phyloP scores from a whole-genome alignment of 2,888 invertebrate genomes.

The Agonopterix subpropinquella region DNA sequence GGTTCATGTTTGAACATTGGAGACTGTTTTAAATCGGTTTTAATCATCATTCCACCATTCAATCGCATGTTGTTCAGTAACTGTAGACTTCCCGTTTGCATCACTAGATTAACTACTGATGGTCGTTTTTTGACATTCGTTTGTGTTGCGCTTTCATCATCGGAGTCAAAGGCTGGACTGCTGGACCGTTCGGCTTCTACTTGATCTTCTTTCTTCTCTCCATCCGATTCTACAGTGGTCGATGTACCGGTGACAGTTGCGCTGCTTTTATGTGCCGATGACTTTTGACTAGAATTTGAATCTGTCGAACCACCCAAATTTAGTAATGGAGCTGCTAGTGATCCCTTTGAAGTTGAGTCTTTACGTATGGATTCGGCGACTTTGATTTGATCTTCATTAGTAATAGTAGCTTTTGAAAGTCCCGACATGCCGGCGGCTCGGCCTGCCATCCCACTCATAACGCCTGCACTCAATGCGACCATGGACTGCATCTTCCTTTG shows the following conservation, averaged over 20 bases:
- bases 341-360: slow-evolving; percentile 54
- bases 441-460: slow-evolving; percentile 93
- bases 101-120: slow-evolving; percentile 81
- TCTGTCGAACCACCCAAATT: slow-evolving; percentile 70
- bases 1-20: slow-evolving; percentile 49
- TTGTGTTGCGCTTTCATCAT: slow-evolving; percentile 88
- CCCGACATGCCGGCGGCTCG: slow-evolving; percentile 91
- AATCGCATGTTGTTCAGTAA: slow-evolving; percentile 72
- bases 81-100: slow-evolving; percentile 77
- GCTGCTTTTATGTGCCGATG: slow-evolving; percentile 75
- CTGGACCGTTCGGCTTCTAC: slow-evolving; percentile 87
- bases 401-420: slow-evolving; percentile 83
- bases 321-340: slow-evolving; percentile 55
- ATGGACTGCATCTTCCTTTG: slow-evolving; percentile 96
- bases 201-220: slow-evolving; percentile 65
- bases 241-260: slow-evolving; percentile 75
- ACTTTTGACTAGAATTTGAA: slow-evolving; percentile 78
- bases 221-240: slow-evolving; percentile 69
- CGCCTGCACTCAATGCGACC: slow-evolving; percentile 92
- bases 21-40: slow-evolving; percentile 51
- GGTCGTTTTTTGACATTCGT: slow-evolving; percentile 77
- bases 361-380: slow-evolving; percentile 54
- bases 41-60: slow-evolving; percentile 71
- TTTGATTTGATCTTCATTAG: slow-evolving; percentile 83
- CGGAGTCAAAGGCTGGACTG: slow-evolving; percentile 95